phyloP scores from a whole-genome alignment of 2,113 vertebrate species.

The Stegastes partitus region DNA sequence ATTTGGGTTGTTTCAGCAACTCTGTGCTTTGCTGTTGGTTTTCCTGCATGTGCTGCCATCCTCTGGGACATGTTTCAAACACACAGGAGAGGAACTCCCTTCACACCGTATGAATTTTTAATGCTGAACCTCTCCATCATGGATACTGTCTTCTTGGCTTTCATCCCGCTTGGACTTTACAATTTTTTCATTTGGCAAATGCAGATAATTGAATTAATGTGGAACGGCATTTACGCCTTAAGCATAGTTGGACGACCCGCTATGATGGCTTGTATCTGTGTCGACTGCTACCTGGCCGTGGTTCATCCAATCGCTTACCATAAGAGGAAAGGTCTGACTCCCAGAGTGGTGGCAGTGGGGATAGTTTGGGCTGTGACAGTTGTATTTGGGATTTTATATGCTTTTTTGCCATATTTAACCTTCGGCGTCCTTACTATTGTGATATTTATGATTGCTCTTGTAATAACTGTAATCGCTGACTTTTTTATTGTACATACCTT shows the following conservation, averaged over 20 bases:
- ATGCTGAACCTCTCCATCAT: slow-evolving; percentile 62
- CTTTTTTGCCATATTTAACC: rapidly evolving
- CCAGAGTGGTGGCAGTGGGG: slow-evolving; percentile 40
- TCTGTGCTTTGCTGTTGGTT: slow-evolving; percentile 40
- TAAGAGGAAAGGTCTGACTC: slow-evolving; percentile 51
- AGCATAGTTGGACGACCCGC: slow-evolving; percentile 65
- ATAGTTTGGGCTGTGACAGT: slow-evolving; percentile 54
- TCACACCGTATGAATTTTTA: slow-evolving; percentile 59
- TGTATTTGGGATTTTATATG: not conserved
- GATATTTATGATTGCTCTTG: slow-evolving; percentile 9
- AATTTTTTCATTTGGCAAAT: slow-evolving; percentile 6
- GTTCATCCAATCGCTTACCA: slow-evolving; percentile 74
- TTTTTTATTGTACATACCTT: slow-evolving; percentile 59
- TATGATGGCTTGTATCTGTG: slow-evolving; percentile 67
- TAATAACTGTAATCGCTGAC: slow-evolving; percentile 59
- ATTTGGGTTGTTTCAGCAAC: not conserved
- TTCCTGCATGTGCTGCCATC: slow-evolving; percentile 52
- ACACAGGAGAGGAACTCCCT: slow-evolving; percentile 14
- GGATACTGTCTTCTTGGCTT: slow-evolving; percentile 61
- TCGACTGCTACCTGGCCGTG: slow-evolving; percentile 80
- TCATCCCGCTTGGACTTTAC: slow-evolving; percentile 1
- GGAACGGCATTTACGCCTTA: not conserved
- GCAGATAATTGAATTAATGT: not conserved
- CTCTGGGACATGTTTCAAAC: slow-evolving; percentile 64
- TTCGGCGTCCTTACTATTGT: not conserved